Conservation (phyloP, 2,888 invertebrate genomes). For the Drosophila helvetica region DNA sequence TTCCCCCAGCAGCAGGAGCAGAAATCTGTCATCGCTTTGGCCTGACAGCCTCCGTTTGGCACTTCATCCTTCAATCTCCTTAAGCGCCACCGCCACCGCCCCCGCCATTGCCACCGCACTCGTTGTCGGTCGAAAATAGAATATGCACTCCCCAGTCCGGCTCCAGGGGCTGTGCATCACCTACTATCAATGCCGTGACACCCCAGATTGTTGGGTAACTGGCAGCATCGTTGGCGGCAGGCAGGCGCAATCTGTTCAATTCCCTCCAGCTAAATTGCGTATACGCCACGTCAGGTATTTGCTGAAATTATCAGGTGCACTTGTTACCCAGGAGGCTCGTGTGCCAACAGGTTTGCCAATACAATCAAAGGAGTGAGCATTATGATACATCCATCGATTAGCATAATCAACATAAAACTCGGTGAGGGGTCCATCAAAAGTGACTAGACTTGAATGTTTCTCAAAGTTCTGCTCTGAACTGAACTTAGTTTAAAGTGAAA, state of each 20-base stretch:
- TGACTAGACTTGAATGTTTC: too few relatives aligned
- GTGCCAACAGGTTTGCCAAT: conserved; percentile 8
- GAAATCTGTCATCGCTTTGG: conserved; percentile 33
- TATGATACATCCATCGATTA: too few relatives aligned
- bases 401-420: too few relatives aligned
- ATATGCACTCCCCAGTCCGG: conserved; percentile 23
- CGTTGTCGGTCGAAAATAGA: conserved; percentile 31
- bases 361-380: too few relatives aligned
- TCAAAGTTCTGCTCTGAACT: too few relatives aligned
- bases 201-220: too few relatives aligned
- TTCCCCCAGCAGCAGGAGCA: conserved; percentile 19
- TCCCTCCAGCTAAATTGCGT: conserved; percentile 44
- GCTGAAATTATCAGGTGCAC: conserved; percentile 50
- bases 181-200: too few relatives aligned
- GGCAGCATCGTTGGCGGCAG: not conserved
- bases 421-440: too few relatives aligned
- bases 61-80: conserved; percentile 24
- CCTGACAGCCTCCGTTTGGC: conserved; percentile 29
- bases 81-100: not conserved
- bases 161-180: conserved; percentile 18
- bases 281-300: conserved; percentile 58
- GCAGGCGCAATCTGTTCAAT: conserved; percentile 23
- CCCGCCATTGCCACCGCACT: not conserved
- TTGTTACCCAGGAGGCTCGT: conserved; percentile 14
- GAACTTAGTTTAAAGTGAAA: not conserved